Percentiles rank a stretch among this genome's conserved stretches.
These are phyloP conservation scores for Oryzaephilus surinamensis DNA, from an alignment of 1,140 invertebrate species.

Conservation along the genomic window DNA sequence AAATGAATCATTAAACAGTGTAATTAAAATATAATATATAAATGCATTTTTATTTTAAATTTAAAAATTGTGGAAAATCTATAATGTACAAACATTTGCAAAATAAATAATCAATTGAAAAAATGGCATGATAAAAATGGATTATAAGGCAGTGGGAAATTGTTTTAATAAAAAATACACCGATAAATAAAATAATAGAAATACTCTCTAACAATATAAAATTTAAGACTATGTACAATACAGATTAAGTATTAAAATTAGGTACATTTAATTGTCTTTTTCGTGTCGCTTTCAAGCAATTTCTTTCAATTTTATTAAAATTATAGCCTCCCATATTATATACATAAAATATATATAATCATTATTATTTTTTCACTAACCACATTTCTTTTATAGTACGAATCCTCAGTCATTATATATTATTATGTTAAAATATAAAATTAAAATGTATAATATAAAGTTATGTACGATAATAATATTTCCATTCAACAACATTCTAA, in stretches of 20 bases:
- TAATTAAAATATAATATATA: too few species aligned
- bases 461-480: too few species aligned
- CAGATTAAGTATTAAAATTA: conserved; percentile 26
- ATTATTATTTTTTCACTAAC: conserved; percentile 8
- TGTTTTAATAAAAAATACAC: conserved; percentile 19
- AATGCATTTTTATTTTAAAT: too few species aligned
- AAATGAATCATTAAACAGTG: too few species aligned
- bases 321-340: conserved; percentile 12
- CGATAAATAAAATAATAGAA: conserved; percentile 20
- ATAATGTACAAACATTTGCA: conserved; percentile 10
- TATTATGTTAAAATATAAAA: too few species aligned
- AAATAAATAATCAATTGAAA: conserved; percentile 11
- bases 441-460: too few species aligned
- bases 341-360: conserved; percentile 10
- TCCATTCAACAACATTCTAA: too few species aligned
- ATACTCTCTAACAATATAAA: conserved; percentile 20
- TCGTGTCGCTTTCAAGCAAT: neutral
- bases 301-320: neutral
- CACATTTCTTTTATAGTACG: conserved; percentile 4
- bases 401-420: conserved; percentile 7
- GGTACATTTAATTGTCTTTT: conserved; percentile 27
- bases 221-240: conserved; percentile 13
- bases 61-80: too few species aligned
- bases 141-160: conserved; percentile 22
- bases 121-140: conserved; percentile 14